Percentiles rank a stretch among this genome's conserved stretches.
These are phyloP conservation scores for Ameiurus melas DNA, from an alignment of 2,113 vertebrate genomes.

Conservation along the genomic window DNA sequence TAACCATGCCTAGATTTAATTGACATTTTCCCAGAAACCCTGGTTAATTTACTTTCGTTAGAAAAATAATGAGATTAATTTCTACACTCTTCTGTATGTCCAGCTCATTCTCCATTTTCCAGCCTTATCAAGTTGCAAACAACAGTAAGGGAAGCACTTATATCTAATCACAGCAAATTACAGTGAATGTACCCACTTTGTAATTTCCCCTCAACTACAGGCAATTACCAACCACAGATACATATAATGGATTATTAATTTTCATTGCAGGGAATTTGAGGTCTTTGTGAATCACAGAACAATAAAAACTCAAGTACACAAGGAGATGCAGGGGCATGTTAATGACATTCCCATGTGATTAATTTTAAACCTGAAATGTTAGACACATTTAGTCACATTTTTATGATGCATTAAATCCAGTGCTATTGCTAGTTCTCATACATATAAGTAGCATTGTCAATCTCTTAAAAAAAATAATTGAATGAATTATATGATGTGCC, in stretches of 20 bases:
- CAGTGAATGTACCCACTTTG: background rate
- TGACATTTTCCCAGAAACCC: background rate
- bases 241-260: conserved; percentile 41
- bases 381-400: background rate
- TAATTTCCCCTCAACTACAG: background rate
- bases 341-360: conserved; percentile 4
- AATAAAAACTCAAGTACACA: conserved; percentile 7
- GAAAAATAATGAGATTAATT: background rate
- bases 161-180: conserved; percentile 30
- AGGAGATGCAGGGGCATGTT: background rate
- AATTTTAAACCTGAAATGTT: background rate
- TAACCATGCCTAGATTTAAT: background rate
- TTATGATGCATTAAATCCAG: background rate
- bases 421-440: background rate
- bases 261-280: conserved; percentile 12
- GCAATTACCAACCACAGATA: conserved; percentile 22
- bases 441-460: background rate
- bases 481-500: too few relatives aligned
- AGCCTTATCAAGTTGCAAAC: conserved; percentile 15
- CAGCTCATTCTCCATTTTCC: background rate
- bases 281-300: conserved; percentile 17
- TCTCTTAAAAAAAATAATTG: too few relatives aligned
- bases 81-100: background rate
- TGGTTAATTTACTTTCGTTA: background rate
- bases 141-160: conserved; percentile 11